Base-by-base conservation (phyloP, 2,797 vertebrate genomes). In the Melanotaenia boesemani region DNA sequence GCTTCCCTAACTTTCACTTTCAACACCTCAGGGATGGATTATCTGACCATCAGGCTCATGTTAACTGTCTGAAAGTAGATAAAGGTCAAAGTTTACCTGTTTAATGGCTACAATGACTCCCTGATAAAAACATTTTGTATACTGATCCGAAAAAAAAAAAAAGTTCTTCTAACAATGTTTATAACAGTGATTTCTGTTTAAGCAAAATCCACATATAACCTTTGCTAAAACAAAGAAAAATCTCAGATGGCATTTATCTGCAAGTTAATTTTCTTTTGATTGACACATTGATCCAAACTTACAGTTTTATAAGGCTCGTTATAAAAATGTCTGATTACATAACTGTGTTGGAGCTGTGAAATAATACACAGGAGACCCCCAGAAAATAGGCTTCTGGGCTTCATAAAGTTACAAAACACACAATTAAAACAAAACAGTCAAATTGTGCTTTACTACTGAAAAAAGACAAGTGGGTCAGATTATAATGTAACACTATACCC, bases 1-100 rank as follows among this genome's bases (percentile, higher is more conserved):
- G n/a, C 70, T 65, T 55, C 36, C 70, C 73, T 61, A 37, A 78
- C 82, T 80, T 78, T 74, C 69, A 68, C 79, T 62, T 71, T 68
- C 34, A 65, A 7, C 75, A 48, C 76, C 68, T 61, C 61, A 0
- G 74, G 8, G 76, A 9, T n/a, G 44, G 44, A 20, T 30, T 30
- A 22, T 69, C 63, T 32, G 44, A 65, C 76, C 26, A 48, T 37
- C 26, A 32, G 55, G 44, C 26, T 32, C 66, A 56, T 67, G 37
- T 77, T 58, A 77, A 24, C 54, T 61, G 78, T 7, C 48, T 41
- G 48, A 63, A 58, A 52, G 70, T 13, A 67, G 50, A 10, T 4
- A 12, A 55, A 37, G 39, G 50, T 24, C 5, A 2, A 4, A 28
- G 36, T 1, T 41, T 1, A 59, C 63, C 34, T 39, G 28, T 36